phyloP scores from a whole-genome alignment of 2,113 vertebrate genomes.

The Amblyornis subalaris region DNA sequence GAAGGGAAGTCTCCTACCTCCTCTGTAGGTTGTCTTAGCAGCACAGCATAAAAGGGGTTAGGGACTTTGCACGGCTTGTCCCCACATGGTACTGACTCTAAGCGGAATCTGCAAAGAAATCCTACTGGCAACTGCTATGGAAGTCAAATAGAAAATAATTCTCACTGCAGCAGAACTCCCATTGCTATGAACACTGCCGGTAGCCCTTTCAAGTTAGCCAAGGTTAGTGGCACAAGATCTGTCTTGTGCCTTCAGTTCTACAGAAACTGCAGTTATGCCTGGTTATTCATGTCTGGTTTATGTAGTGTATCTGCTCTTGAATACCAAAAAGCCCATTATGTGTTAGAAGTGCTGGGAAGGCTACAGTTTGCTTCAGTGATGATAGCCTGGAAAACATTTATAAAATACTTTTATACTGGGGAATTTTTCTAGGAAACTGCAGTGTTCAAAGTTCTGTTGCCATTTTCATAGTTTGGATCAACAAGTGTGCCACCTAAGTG shows the following conservation, averaged over 20 bases:
- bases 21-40: neutral
- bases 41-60: neutral
- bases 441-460: neutral
- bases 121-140: neutral
- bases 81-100: neutral
- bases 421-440: neutral
- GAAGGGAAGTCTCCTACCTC: neutral
- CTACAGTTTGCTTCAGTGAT: neutral
- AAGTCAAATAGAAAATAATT: neutral
- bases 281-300: slow-evolving; percentile 10
- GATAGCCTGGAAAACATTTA: slow-evolving; percentile 6
- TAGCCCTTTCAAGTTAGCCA: neutral
- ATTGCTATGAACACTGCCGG: neutral
- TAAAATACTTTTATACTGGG: neutral
- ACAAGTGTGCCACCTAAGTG: neutral
- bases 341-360: neutral
- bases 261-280: neutral
- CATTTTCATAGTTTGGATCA: neutral
- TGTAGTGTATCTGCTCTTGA: neutral
- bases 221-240: neutral
- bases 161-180: neutral
- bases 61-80: neutral
- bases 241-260: neutral
- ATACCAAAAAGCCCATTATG: neutral
- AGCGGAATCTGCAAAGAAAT: neutral